phyloP scores from a whole-genome alignment of 2,888 invertebrate species.

The Agrochola circellaris region DNA sequence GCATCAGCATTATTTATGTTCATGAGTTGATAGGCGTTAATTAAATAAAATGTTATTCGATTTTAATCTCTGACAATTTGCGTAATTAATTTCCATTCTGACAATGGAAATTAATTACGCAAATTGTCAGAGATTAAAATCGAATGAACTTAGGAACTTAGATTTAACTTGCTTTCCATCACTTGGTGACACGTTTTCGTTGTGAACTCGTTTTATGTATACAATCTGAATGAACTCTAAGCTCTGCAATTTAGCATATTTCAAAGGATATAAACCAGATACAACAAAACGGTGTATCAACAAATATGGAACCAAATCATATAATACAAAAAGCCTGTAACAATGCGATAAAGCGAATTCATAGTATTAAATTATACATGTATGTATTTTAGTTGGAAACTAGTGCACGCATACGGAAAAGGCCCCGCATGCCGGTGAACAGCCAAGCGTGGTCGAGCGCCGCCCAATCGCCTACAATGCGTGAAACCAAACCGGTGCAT shows the following conservation, averaged over 20 bases:
- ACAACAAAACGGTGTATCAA: constrained; percentile 1
- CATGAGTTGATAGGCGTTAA: constrained; percentile 28
- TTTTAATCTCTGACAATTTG: no score
- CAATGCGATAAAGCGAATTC: constrained; percentile 57
- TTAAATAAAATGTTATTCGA: constrained; percentile 41
- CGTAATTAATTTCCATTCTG: no score
- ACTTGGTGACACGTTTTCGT: constrained; percentile 3
- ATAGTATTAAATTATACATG: constrained; percentile 67
- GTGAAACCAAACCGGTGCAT: constrained; percentile 74
- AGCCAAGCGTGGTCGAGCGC: constrained; percentile 74
- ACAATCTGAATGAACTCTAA: background rate
- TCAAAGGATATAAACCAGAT: constrained; percentile 12
- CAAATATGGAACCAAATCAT: constrained; percentile 19
- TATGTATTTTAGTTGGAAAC: constrained; percentile 72
- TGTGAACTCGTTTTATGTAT: background rate
- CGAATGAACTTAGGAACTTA: constrained; percentile 15
- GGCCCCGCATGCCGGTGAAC: constrained; percentile 73
- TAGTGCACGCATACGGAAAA: constrained; percentile 81
- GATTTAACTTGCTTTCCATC: constrained; percentile 29
- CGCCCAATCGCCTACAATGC: constrained; percentile 71
- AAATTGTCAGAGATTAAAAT: constrained; percentile 38
- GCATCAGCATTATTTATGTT: background rate
- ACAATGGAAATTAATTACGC: constrained; percentile 29
- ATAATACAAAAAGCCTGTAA: constrained; percentile 17
- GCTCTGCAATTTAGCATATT: background rate